A percentile compares a stretch with the other conserved stretches of the same genome.
Evolutionary conservation across 2,113 vertebrate genomes (phyloP).

Genomic region (Nesoenas mayeri): DNA sequence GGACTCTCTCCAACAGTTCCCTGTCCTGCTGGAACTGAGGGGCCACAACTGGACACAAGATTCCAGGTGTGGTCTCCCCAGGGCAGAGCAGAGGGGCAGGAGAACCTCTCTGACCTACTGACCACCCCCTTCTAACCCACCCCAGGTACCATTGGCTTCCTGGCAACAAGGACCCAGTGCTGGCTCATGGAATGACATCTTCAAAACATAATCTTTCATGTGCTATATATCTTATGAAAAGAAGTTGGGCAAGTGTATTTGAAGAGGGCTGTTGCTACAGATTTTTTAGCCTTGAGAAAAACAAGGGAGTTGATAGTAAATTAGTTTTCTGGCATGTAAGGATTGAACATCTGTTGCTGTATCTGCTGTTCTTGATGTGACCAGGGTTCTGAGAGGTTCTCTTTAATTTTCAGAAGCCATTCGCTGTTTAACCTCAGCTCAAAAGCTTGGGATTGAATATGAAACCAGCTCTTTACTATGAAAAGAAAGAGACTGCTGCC

Average conservation of each 20-base stretch:
- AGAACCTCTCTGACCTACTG: too few relatives aligned
- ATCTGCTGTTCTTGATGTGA: background rate
- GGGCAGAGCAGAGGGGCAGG: too few relatives aligned
- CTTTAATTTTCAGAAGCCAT: slow-evolving; percentile 1
- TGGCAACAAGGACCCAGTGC: too few relatives aligned
- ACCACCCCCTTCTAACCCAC: too few relatives aligned
- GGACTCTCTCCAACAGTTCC: too few relatives aligned
- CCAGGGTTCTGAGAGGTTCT: background rate
- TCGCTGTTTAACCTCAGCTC: background rate
- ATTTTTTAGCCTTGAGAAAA: background rate
- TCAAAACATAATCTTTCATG: background rate
- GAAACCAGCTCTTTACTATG: background rate
- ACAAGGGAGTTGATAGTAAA: background rate
- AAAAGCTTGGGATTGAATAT: background rate
- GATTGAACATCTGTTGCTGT: background rate
- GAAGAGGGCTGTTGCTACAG: background rate
- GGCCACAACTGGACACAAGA: too few relatives aligned
- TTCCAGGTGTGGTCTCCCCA: too few relatives aligned
- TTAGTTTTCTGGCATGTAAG: background rate
- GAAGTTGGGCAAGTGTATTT: background rate
- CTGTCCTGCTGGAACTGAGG: too few relatives aligned
- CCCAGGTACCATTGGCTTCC: too few relatives aligned
- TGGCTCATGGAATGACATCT: background rate
- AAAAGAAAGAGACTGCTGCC: background rate
- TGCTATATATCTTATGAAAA: background rate